These are phyloP conservation scores for Heliconius hortense DNA, from an alignment of 2,888 invertebrate genomes.

Conservation along the genomic window DNA sequence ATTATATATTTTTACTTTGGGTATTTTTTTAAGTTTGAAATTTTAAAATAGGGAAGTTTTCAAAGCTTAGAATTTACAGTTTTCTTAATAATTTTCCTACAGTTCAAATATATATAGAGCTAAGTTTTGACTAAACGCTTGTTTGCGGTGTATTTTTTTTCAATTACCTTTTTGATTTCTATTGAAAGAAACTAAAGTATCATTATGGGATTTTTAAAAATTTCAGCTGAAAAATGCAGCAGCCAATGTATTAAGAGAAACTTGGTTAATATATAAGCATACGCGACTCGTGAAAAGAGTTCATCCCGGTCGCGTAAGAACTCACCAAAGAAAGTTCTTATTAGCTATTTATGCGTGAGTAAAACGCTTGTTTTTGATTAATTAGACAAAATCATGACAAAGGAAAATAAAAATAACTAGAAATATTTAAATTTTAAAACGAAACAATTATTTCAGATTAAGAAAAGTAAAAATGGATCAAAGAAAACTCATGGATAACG, in stretches of 20 bases:
- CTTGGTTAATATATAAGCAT: slow-evolving; percentile 99
- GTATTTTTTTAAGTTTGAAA: slow-evolving; percentile 13
- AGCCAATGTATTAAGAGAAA: slow-evolving; percentile 99
- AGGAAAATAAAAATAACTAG: background rate
- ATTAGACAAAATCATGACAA: background rate
- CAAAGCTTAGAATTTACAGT: background rate
- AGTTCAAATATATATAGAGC: slow-evolving; percentile 21
- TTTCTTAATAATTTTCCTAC: slow-evolving; percentile 10
- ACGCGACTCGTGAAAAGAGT: slow-evolving; percentile 98
- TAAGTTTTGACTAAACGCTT: slow-evolving; percentile 29
- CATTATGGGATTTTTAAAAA: slow-evolving; percentile 41
- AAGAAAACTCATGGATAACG: slow-evolving; percentile 99
- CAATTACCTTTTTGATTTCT: slow-evolving; percentile 14
- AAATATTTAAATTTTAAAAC: background rate
- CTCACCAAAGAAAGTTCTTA: slow-evolving; percentile 99
- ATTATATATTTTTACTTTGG: slow-evolving; percentile 13
- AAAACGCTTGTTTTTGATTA: slow-evolving; percentile 21
- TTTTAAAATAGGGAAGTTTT: background rate
- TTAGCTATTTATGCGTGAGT: slow-evolving; percentile 99
- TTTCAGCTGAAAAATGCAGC: slow-evolving; percentile 99
- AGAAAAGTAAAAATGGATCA: slow-evolving; percentile 99
- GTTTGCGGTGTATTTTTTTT: slow-evolving; percentile 30
- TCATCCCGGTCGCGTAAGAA: slow-evolving; percentile 96
- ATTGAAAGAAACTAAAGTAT: slow-evolving; percentile 14
- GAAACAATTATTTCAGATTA: slow-evolving; percentile 84